A percentile compares a stretch with the other conserved stretches of the same genome.
Conservation (phyloP, 2,113 vertebrate species). For the Thymallus thymallus region DNA sequence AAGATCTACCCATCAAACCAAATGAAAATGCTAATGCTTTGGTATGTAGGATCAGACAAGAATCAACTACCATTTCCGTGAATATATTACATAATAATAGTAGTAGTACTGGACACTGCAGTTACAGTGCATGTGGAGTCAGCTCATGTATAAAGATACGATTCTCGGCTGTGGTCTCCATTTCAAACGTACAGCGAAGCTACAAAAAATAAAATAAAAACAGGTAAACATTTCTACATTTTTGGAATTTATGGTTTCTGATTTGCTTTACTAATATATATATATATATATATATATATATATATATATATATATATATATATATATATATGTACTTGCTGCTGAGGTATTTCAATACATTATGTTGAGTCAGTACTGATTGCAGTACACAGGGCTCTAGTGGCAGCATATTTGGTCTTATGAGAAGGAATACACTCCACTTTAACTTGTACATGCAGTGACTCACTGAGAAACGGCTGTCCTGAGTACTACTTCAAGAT, state of each 20-base stretch:
- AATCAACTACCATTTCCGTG: slow-evolving; percentile 51
- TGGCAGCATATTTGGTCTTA: not conserved
- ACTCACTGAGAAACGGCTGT: not conserved
- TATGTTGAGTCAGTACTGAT: too few species aligned
- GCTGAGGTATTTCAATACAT: slow-evolving; percentile 1
- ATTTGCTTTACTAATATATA: too few species aligned
- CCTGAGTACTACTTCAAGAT: not conserved
- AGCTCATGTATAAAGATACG: not conserved
- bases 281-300: too few species aligned
- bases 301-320: too few species aligned
- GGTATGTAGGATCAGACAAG: slow-evolving; percentile 69
- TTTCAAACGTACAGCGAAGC: not conserved
- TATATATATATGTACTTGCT: too few species aligned
- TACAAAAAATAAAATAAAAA: not conserved
- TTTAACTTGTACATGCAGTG: not conserved
- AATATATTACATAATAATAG: slow-evolving; percentile 23
- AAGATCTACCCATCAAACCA: slow-evolving; percentile 55
- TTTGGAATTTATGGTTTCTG: not conserved
- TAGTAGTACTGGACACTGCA: slow-evolving; percentile 50
- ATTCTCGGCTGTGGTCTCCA: not conserved
- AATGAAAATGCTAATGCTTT: slow-evolving; percentile 78
- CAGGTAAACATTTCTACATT: not conserved
- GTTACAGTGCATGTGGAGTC: not conserved
- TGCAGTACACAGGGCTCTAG: not conserved
- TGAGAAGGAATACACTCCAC: not conserved